Percentiles rank a stretch among this genome's conserved stretches.
Conservation (phyloP, 2,888 invertebrate genomes). For the Eilema depressum region DNA sequence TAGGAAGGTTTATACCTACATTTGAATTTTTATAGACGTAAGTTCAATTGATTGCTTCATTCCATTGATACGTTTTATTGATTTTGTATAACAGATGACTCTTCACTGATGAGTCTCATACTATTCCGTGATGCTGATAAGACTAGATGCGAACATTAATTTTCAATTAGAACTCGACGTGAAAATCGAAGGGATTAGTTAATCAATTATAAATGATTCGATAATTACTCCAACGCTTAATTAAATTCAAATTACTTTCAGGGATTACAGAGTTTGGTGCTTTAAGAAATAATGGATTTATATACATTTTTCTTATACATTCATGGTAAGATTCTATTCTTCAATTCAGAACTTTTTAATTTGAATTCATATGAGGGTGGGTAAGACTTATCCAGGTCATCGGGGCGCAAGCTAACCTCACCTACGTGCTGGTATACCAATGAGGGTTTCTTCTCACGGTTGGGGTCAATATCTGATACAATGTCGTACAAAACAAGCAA, state of each 20-base stretch:
- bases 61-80: background rate
- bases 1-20: no score
- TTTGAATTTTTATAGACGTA: no score
- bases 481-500: no score
- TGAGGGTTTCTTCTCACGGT: background rate
- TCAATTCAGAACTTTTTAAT: no score
- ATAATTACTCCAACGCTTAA: slow-evolving; percentile 3
- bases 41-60: background rate
- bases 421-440: background rate
- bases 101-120: background rate
- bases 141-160: slow-evolving; percentile 36
- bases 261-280: background rate
- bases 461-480: background rate
- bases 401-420: background rate
- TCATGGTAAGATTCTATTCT: no score
- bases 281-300: background rate
- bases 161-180: slow-evolving; percentile 36
- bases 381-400: no score
- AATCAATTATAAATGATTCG: slow-evolving; percentile 33
- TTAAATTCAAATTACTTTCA: background rate
- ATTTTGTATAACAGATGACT: background rate
- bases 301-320: no score
- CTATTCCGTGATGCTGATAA: slow-evolving; percentile 4
- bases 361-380: background rate
- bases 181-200: slow-evolving; percentile 38